phyloP scores from a whole-genome alignment of 2,113 vertebrate species.

The Apteryx mantelli region DNA sequence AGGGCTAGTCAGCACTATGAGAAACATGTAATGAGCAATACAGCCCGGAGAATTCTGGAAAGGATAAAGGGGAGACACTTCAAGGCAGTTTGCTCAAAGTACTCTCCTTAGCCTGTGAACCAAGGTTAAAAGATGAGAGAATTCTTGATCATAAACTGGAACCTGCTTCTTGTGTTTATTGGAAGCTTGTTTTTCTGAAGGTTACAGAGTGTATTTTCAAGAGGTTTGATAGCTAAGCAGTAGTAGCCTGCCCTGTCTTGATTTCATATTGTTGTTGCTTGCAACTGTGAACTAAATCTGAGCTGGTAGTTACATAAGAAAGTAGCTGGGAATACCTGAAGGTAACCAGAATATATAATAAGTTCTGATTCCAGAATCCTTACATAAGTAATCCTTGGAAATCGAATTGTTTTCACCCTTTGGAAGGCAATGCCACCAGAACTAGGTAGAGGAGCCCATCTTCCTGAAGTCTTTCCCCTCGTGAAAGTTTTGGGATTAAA shows the following conservation, averaged over 20 bases:
- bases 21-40: neutral
- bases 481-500: neutral
- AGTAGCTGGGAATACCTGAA: neutral
- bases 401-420: neutral
- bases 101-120: neutral
- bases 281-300: neutral
- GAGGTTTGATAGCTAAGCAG: neutral
- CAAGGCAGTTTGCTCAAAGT: neutral
- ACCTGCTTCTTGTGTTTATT: slow-evolving; percentile 9
- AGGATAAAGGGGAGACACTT: neutral
- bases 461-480: neutral
- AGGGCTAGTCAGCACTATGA: neutral
- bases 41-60: neutral
- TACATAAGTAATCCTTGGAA: neutral
- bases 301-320: neutral
- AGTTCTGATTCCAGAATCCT: neutral
- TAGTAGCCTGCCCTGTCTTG: neutral
- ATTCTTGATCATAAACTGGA: slow-evolving; percentile 3
- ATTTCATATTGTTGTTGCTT: neutral
- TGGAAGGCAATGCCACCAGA: neutral
- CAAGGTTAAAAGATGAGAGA: slow-evolving; percentile 3
- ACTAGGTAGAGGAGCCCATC: neutral
- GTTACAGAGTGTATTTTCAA: neutral
- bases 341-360: neutral
- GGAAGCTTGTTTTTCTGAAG: slow-evolving; percentile 23